phyloP scores from a whole-genome alignment of 1,140 invertebrate species.

The Whitmania pigra region DNA sequence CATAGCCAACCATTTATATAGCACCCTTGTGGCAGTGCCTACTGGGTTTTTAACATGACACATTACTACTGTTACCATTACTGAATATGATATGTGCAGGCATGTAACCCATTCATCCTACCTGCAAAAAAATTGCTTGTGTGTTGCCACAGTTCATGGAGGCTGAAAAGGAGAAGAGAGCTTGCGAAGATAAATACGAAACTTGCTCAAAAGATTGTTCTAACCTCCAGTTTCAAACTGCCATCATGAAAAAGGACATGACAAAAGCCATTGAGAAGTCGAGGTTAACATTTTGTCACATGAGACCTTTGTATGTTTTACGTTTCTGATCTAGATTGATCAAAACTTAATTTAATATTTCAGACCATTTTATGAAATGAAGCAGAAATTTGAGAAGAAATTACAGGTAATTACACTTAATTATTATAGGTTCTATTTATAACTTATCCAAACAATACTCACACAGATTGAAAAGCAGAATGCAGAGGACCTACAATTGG shows the following conservation, averaged over 20 bases:
- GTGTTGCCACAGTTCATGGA: constrained; percentile 67
- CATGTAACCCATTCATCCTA: no score
- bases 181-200: constrained; percentile 69
- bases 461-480: constrained; percentile 34
- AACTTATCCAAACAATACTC: neutral
- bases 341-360: constrained; percentile 16
- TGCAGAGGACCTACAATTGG: constrained; percentile 38
- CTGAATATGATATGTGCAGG: no score
- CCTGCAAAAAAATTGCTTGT: neutral
- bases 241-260: constrained; percentile 60
- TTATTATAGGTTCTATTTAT: no score
- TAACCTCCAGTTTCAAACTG: constrained; percentile 38
- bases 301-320: neutral
- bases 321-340: neutral
- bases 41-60: no score
- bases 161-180: constrained; percentile 70
- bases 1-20: no score
- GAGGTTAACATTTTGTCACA: constrained; percentile 28
- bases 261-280: constrained; percentile 61
- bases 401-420: constrained; percentile 27
- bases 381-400: constrained; percentile 36
- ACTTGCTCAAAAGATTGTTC: constrained; percentile 48
- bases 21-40: no score
- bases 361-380: constrained; percentile 45
- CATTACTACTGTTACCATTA: no score